Base-by-base conservation (phyloP, 2,888 invertebrate species). In the Drosophila monieri region DNA sequence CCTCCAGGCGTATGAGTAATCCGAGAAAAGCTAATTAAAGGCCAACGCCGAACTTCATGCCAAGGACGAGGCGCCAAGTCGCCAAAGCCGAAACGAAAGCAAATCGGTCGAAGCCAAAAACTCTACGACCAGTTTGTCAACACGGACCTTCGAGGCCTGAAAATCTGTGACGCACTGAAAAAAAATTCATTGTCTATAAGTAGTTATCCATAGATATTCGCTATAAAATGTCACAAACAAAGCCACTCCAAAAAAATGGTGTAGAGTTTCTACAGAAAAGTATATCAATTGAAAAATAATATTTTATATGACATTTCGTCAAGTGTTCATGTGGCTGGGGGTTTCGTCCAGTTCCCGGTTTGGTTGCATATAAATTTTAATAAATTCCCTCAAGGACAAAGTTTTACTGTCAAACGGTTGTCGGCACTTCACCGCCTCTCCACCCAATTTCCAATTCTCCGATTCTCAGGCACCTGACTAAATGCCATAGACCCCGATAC, bases 21-120 rank as follows among this genome's bases (percentile, higher is more conserved):
- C 78, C 83, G 61, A 51, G 69, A 56, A 77, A 76, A 73, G 80
- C 84, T 81, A 81, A 81, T 81, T 81, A 81, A 80, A 80, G 80
- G 80, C 75, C 78, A 80, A 72, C 77, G 73, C 52, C 64, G 71
- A 78, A 83, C 81, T 80, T 61, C 74, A 74, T 68, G 77, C 73
- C 75, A 76, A 73, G 68, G 66, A 48, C 75, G 72, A 62, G 67
- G 55, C 71, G 55, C 59, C 71, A 53, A 71, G 70, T 70, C 64
- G 70, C 70, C 67, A 61, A 51, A 67, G 47, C 46, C 52, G 44
- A 41, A 39, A 15, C 47, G 57, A 57, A 66, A 64, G 65, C 70
- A 48, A 53, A 67, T 67, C 79, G 79, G 75, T 62, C 76, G 70
- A 60, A 54, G 72, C 57, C 74, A 56, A 65, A 49, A 72, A 52